phyloP scores from a whole-genome alignment of 2,113 vertebrate species.

The Syngnathus floridae region DNA sequence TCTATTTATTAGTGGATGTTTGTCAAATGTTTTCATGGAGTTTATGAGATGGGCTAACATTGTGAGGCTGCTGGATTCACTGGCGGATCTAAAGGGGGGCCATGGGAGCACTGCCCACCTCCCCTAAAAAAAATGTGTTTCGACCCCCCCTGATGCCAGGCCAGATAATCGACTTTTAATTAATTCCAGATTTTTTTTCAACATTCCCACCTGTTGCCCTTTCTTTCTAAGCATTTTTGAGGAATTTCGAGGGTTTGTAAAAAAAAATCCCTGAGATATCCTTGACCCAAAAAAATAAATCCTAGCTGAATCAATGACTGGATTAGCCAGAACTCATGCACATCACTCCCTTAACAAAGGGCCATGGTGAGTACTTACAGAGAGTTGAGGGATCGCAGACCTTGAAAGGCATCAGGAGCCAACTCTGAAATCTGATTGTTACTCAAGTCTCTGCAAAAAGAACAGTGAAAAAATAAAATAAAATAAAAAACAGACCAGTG shows the following conservation, averaged over 20 bases:
- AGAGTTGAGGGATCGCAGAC: constrained; percentile 94
- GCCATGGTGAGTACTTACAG: constrained; percentile 76
- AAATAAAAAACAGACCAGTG: constrained; percentile 12
- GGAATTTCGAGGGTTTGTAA: no score
- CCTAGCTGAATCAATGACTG: no score
- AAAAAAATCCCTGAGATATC: no score
- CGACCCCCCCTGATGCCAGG: no score
- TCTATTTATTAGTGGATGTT: not conserved
- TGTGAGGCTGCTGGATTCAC: not conserved
- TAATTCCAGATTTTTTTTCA: no score
- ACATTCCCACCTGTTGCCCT: no score
- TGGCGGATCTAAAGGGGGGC: no score
- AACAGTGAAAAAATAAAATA: constrained; percentile 51
- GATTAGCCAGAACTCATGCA: not conserved
- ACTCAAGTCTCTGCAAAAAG: constrained; percentile 83
- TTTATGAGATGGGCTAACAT: not conserved
- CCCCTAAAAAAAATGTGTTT: no score
- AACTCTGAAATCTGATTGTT: constrained; percentile 98
- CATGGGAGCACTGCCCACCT: no score
- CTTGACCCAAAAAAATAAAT: no score
- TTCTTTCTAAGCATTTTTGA: no score
- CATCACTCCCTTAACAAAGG: not conserved
- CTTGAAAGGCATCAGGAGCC: constrained; percentile 92
- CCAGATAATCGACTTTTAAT: no score
- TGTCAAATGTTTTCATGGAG: not conserved